Conservation (phyloP, 2,797 vertebrate genomes). For the Rachycentron canadum region DNA sequence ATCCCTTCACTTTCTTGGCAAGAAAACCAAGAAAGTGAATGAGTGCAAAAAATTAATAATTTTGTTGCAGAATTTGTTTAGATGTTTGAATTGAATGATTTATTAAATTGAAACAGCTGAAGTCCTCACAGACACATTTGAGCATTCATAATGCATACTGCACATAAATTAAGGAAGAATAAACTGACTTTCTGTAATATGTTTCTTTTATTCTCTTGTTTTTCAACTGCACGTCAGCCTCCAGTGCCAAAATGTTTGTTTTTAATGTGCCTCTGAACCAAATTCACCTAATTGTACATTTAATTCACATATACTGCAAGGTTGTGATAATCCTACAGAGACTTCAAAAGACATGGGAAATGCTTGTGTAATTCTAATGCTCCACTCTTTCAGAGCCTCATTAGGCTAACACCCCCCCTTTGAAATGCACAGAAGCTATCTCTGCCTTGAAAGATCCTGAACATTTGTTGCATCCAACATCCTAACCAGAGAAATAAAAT, state of each 20-base stretch:
- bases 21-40: not conserved
- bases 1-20: not conserved
- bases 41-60: not conserved
- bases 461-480: slow-evolving; percentile 25
- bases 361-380: slow-evolving; percentile 38
- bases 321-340: slow-evolving; percentile 18
- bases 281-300: slow-evolving; percentile 14
- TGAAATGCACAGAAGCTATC: slow-evolving; percentile 26
- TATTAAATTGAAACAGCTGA: not conserved
- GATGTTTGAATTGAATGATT: slow-evolving; percentile 4
- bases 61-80: not conserved
- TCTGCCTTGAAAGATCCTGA: slow-evolving; percentile 12
- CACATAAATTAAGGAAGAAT: not conserved
- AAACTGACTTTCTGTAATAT: not conserved
- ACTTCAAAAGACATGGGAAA: slow-evolving; percentile 29
- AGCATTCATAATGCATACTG: not conserved
- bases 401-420: slow-evolving; percentile 5
- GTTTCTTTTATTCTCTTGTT: not conserved
- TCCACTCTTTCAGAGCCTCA: slow-evolving; percentile 31
- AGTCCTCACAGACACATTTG: not conserved
- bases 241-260: not conserved
- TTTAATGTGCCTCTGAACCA: slow-evolving; percentile 20
- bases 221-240: not conserved
- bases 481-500: slow-evolving; percentile 44
- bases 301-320: slow-evolving; percentile 13